Evolutionary conservation across 2,888 invertebrate genomes (phyloP).

Genomic region (Galerucella pusilla): DNA sequence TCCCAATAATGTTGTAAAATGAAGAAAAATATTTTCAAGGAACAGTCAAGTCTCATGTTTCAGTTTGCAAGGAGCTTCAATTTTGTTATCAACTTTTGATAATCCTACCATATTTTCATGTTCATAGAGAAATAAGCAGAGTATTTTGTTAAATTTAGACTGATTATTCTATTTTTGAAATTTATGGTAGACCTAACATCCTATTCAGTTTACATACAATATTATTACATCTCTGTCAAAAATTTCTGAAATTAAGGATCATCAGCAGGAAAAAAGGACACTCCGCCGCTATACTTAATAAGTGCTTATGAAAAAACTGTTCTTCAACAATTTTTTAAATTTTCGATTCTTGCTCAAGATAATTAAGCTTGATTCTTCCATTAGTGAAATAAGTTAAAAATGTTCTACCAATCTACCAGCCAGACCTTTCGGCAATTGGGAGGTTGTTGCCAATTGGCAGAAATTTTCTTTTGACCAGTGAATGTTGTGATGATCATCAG

Average conservation of each 20-base stretch:
- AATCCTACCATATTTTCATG: no score
- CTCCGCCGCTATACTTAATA: slow-evolving; percentile 31
- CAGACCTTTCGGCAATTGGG: not conserved
- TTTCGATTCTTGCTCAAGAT: slow-evolving; percentile 58
- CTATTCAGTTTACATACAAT: not conserved
- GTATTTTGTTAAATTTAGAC: not conserved
- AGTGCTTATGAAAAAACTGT: slow-evolving; percentile 47
- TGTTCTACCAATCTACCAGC: slow-evolving; percentile 2
- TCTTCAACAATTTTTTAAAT: slow-evolving; percentile 45
- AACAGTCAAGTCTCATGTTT: no score
- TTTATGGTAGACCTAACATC: not conserved
- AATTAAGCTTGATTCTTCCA: slow-evolving; percentile 43
- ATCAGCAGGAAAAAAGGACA: slow-evolving; percentile 45
- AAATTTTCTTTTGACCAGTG: slow-evolving; percentile 44
- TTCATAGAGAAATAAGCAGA: not conserved
- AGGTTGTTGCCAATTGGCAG: slow-evolving; percentile 11
- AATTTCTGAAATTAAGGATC: slow-evolving; percentile 18
- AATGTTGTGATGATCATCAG: slow-evolving; percentile 60
- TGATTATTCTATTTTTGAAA: not conserved
- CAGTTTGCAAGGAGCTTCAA: not conserved
- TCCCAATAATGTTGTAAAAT: no score
- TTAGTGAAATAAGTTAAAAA: slow-evolving; percentile 23
- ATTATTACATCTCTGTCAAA: not conserved
- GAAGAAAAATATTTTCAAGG: no score
- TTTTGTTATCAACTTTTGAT: no score